Base-by-base conservation (phyloP, 2,888 invertebrate species). In the Brachyopa scutellaris region DNA sequence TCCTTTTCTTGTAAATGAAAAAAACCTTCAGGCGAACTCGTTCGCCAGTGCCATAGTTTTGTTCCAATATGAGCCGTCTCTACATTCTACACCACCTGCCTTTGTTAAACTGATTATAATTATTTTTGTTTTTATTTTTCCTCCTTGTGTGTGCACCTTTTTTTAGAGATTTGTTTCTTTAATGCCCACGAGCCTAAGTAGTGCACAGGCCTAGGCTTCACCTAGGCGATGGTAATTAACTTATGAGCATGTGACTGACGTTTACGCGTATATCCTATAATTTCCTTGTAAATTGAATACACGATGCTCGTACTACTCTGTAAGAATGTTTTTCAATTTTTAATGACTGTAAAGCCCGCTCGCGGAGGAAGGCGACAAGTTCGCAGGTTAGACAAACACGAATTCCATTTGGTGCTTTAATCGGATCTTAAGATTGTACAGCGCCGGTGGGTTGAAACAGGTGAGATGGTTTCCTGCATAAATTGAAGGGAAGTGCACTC, bases 371-470 rank as follows among this genome's bases (percentile, higher is more conserved):
- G 61, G 53, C 53, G 78, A 67, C 67, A 67, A 67, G 38, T 72
- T 40, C 49, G 19, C 36, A 38, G 57, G 40, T 51, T 36, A 47
- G 47, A 66, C 23, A 31, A 55, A 53, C 61, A 61, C 42, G 53
- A 82, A 70, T 76, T 66, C 70, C 70, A 82, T 82, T 70, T 76
- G 53, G 53, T 59, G 51, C 69, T 51, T 62, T 73, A 80, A 74
- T 51, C 74, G 69, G 29, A 11, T 45, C 40, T 53, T 15, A n/a
- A 9, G 11, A 36, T 4, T 17, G 15, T 9, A 6, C 4, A 66
- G 21, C 29, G n/a, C 17, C 13, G 29, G 29, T 8, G n/a, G n/a
- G 26, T 21, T 17, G n/a, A 17, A 3, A 4, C 2, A 49, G n/a
- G 23, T 26, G 8, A 17, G 6, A 19, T 31, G 33, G 62, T 62